Evolutionary conservation across 2,113 vertebrate genomes (phyloP).

Genomic region (Clinocottus analis): DNA sequence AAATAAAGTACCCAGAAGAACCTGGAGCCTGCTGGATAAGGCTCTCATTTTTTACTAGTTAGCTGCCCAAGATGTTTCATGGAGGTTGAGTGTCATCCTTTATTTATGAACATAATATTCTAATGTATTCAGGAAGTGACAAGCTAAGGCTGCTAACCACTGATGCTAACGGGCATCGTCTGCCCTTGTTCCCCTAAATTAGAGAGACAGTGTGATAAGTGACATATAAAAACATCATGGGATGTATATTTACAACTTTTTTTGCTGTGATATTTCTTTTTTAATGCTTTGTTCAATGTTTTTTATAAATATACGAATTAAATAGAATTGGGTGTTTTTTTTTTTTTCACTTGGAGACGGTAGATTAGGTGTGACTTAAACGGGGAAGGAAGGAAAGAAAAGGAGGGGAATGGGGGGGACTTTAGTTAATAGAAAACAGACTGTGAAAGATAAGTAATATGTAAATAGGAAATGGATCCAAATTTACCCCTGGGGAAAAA

Average conservation of each 20-base stretch:
- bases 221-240: neutral
- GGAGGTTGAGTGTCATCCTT: neutral
- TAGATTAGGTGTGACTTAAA: constrained; percentile 14
- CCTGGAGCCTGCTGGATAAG: constrained; percentile 8
- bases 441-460: constrained; percentile 80
- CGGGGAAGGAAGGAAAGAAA: neutral
- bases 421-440: constrained; percentile 61
- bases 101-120: neutral
- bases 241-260: neutral
- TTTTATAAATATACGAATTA: neutral
- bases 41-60: constrained; percentile 19
- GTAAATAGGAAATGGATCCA: constrained; percentile 79
- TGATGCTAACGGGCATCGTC: neutral
- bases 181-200: neutral
- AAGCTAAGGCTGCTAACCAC: constrained; percentile 1
- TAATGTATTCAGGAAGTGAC: neutral
- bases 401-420: neutral
- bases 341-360: constrained; percentile 14
- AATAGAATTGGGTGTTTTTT: constrained; percentile 25
- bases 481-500: constrained; percentile 73
- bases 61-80: neutral
- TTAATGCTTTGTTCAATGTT: neutral
- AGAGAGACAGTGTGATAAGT: neutral
- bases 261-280: neutral
- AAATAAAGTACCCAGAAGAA: constrained; percentile 35